Conservation (phyloP, 2,797 vertebrate genomes). For the Novumbra hubbsi region DNA sequence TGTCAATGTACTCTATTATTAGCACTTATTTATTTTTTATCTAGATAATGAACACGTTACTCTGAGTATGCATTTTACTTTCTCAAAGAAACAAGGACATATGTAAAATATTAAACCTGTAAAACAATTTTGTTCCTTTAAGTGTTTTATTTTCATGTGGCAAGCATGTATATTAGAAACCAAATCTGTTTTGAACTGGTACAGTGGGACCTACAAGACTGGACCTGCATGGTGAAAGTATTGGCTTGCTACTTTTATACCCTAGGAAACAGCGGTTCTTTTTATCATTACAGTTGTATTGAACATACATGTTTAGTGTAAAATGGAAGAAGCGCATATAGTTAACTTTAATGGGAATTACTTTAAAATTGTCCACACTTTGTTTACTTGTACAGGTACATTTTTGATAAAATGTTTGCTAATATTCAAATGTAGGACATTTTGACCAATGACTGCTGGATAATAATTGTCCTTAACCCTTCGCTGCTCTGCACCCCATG, state of each 20-base stretch:
- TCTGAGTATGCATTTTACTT: neutral
- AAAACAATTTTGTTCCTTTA: slow-evolving; percentile 19
- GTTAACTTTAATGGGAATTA: neutral
- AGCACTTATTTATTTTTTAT: neutral
- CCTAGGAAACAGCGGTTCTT: neutral
- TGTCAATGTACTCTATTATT: slow-evolving; percentile 26
- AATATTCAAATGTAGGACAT: neutral
- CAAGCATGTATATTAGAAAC: slow-evolving; percentile 15
- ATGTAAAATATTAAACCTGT: neutral
- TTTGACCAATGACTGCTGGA: neutral
- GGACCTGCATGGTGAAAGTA: slow-evolving; percentile 28
- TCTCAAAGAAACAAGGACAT: neutral
- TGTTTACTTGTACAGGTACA: neutral
- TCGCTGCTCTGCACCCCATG: neutral
- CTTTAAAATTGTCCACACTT: neutral
- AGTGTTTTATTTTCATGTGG: slow-evolving; percentile 4
- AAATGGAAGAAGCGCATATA: neutral
- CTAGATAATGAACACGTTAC: neutral
- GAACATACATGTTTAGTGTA: neutral
- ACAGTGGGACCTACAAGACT: slow-evolving; percentile 34
- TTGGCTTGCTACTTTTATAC: slow-evolving; percentile 22
- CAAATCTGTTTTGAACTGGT: slow-evolving; percentile 7
- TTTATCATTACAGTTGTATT: slow-evolving; percentile 33
- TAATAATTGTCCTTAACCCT: neutral
- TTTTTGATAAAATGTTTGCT: neutral